Evolutionary conservation across 2,113 vertebrate species (phyloP), one percentile per base, ranked within the genome.

Genomic region (Rattus rattus): DNA sequence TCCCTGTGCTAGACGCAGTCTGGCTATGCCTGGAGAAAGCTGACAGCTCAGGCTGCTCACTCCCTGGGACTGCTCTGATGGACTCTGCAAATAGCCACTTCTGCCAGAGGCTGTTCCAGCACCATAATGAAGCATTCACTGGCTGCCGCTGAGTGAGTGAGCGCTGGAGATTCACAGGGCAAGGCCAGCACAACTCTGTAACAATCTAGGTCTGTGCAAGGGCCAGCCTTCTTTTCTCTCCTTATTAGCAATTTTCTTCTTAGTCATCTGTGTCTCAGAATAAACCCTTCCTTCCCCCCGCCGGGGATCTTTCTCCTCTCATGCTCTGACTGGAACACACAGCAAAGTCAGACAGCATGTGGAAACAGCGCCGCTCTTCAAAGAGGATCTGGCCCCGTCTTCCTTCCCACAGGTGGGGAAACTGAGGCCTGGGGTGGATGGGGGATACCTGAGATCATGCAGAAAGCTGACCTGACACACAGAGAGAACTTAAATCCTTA

Each of bases 91-190:
- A 88, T 16, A 79, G 85, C 47, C 36, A 13, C 70, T 87, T 22
- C 26, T 73, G 96, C 90, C 92, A 12, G 11, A 3, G 47, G 28
- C 39, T 69, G 56, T 47, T 79, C 43, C n/a, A 73, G 85, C 3
- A 69, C 76, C 72, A 97, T 86, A 96, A 72, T 86, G 92, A 36
- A 1, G 72, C 86, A 92, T 95, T 98, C 94, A 96, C 88, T 16
- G 47, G 63, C 39, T 56, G 39, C 65, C 69, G 43, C 24, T 72
- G 43, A 43, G 43, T 43, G 75, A 30, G 84, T 36, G 30, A 70
- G 56, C 67, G 90, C 75, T 65, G 63, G 92, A 67, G 59, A 91
- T 52, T 83, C 8, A 0, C 36, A 33, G 73, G 52, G 13, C 77
- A 47, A 54, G 90, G 47, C 67, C 94, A 93, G 79, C 49, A 87